These are phyloP conservation scores for Spilosoma lubricipeda DNA, from an alignment of 2,888 invertebrate genomes.

Conservation along the genomic window DNA sequence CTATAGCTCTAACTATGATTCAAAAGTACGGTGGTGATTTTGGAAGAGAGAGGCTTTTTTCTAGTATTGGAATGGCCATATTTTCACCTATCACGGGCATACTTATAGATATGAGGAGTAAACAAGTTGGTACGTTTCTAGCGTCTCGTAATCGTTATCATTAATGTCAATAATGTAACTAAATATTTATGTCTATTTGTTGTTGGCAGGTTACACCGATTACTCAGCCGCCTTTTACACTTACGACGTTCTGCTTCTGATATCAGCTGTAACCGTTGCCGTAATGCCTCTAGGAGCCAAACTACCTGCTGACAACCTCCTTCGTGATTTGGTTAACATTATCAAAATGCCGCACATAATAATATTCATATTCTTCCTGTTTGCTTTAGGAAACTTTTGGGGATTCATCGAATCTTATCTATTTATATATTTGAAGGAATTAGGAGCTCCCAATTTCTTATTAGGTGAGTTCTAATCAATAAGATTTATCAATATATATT, in stretches of 20 bases:
- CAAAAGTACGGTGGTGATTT: constrained; percentile 94
- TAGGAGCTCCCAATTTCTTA: constrained; percentile 93
- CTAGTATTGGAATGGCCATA: constrained; percentile 93
- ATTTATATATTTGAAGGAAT: constrained; percentile 93
- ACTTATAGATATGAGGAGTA: constrained; percentile 90
- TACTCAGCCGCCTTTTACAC: constrained; percentile 96
- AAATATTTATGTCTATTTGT: constrained; percentile 72
- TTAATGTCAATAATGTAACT: constrained; percentile 72
- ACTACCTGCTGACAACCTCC: constrained; percentile 91
- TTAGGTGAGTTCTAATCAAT: constrained; percentile 85
- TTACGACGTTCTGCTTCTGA: constrained; percentile 90
- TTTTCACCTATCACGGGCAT: constrained; percentile 93
- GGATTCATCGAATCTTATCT: constrained; percentile 96
- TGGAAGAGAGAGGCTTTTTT: constrained; percentile 92
- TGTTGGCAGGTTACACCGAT: constrained; percentile 90
- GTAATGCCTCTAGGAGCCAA: constrained; percentile 93
- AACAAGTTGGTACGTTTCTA: constrained; percentile 82
- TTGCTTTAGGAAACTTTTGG: constrained; percentile 94
- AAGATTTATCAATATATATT: background rate
- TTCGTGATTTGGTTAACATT: constrained; percentile 91
- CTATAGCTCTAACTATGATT: constrained; percentile 94
- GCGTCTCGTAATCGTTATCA: constrained; percentile 76
- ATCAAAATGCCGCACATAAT: constrained; percentile 93
- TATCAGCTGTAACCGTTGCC: constrained; percentile 91
- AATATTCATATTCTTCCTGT: constrained; percentile 92